Base-by-base conservation (phyloP, 2,113 vertebrate species). In the Menura novaehollandiae region DNA sequence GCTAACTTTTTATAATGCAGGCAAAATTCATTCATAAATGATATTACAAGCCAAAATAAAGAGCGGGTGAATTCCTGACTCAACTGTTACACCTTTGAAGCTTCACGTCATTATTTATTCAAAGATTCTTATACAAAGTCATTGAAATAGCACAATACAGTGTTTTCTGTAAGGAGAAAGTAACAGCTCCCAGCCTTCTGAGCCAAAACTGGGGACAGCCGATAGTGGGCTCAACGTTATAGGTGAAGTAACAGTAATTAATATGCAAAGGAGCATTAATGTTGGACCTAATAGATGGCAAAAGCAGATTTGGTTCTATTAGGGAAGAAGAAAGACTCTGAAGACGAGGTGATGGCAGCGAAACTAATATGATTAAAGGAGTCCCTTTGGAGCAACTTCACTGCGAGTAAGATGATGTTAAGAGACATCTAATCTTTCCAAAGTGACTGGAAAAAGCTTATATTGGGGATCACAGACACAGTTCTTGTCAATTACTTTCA, bases 341-440 rank as follows among this genome's bases (percentile, higher is more conserved):
- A 46, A 80, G 92, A 94, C 47, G 3, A 63, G 92, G 82, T 47
- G 88, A 94, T 92, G 92, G 95, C 93, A 96, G 95, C 39, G 85
- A 95, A 94, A 94, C 95, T 93, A 96, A 97, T 93, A 52, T 93
- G 93, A 97, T 97, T 97, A 96, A 87, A 96, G 64, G 60, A 97
- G 90, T 74, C 90, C 75, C 93, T 93, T 52, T 41, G 93, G 91
- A 93, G 91, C 68, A 96, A 96, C 90, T 96, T 96, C 92, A 84
- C 79, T 75, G 88, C 64, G 13, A 55, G 75, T 59, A 91, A 90
- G 88, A 96, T 81, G 95, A 97, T 93, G 92, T 92, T 96, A 92
- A 96, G 90, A 95, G 90, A 95, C 95, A 96, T 89, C 95, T 96
- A 94, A 97, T 96, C 96, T 97, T 90, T 85, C 82, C 95, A 93